Base-by-base conservation (phyloP, 2,797 vertebrate genomes). In the Xenopus petersii region DNA sequence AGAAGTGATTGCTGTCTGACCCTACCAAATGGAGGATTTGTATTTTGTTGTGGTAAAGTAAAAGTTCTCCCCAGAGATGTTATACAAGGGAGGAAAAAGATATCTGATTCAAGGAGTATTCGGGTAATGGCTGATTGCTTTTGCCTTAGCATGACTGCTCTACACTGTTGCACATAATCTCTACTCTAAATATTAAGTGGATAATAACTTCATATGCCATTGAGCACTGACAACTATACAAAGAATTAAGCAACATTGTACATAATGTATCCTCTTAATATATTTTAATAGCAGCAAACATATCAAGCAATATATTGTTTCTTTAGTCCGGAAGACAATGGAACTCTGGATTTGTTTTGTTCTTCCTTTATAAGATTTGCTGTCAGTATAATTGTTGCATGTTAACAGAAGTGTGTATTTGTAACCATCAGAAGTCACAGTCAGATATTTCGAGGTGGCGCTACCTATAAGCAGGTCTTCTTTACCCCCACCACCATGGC, bases 161-260 rank as follows among this genome's bases (percentile, higher is more conserved):
- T 0, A 30, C 2, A 30, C 26, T 30, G 4, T 30, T 48, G 66
- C 63, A 74, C 21, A 48, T 71, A 75, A 85, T 77, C 73, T 76
- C 77, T 81, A 78, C 63, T 79, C 74, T 0, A 0, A 80, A 74
- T 82, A 81, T 56, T 80, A 87, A 86, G 80, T 81, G 67, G 80
- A 84, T 86, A 88, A 87, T 82, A 83, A 82, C 79, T 83, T 77
- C 73, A 71, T 80, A 78, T 70, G 69, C 71, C 83, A 67, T 82
- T 73, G 72, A 81, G 74, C 82, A 80, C 67, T 64, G 65, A 84
- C 79, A 73, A 81, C 70, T 82, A 79, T 73, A 76, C 75, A 66
- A 73, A 70, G 51, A 80, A 79, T 72, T 77, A 77, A 77, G 67
- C 64, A 77, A 70, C 58, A 42, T 48, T 70, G 58, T 16, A 81